Conservation (phyloP, 64 coral and sea anemone species). For the Orbicella faveolata region DNA sequence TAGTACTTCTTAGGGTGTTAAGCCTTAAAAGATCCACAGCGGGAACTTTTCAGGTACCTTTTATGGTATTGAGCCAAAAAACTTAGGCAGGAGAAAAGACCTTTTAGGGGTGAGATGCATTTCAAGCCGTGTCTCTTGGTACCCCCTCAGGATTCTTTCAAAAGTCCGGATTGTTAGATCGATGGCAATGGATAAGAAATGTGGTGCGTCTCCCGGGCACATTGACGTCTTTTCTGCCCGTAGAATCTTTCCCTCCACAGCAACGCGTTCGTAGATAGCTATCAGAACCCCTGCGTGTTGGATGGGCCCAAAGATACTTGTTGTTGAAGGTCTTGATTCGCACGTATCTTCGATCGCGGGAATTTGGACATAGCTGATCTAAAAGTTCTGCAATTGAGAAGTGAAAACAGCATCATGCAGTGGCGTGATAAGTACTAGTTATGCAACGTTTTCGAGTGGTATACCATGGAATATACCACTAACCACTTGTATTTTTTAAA, state of each 20-base stretch:
- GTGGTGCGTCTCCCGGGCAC: slow-evolving; percentile 20
- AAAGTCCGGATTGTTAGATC: neutral
- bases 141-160: no score
- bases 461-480: no score
- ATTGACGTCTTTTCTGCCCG: slow-evolving; percentile 4
- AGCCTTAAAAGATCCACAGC: no score
- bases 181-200: slow-evolving; percentile 15
- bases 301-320: slow-evolving; percentile 31
- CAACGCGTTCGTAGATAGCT: slow-evolving; percentile 25
- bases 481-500: no score
- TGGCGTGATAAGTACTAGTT: no score
- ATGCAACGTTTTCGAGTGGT: no score
- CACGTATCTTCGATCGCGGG: slow-evolving; percentile 27
- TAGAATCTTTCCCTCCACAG: slow-evolving; percentile 25
- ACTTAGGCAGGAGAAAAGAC: no score
- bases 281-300: neutral
- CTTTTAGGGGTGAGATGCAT: no score
- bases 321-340: slow-evolving; percentile 47
- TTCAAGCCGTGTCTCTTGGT: no score
- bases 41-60: no score
- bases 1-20: no score
- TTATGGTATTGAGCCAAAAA: no score
- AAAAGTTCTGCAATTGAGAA: slow-evolving; percentile 9
- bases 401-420: neutral
- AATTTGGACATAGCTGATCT: slow-evolving; percentile 14